Conservation (phyloP, 1,140 invertebrate genomes). For the Habropoda laboriosa region DNA sequence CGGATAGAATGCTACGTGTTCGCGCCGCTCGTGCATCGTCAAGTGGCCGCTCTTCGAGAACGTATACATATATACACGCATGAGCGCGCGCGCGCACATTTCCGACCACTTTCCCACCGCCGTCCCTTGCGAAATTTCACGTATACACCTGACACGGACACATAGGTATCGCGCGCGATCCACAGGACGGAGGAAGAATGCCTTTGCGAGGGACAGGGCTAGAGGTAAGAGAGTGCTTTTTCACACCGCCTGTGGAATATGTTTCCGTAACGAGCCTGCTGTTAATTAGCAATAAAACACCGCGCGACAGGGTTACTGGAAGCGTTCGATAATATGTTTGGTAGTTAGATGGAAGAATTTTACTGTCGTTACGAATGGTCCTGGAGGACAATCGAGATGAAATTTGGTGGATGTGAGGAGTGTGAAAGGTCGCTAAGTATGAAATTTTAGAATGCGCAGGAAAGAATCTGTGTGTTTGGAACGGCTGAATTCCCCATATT, state of each 20-base stretch:
- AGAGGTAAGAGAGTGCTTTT: background rate
- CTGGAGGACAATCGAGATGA: too few species aligned
- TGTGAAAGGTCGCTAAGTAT: too few species aligned
- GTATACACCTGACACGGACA: background rate
- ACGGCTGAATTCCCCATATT: too few species aligned
- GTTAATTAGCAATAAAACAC: background rate
- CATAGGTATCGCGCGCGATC: background rate
- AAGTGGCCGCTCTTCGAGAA: slow-evolving; percentile 70
- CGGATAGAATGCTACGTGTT: slow-evolving; percentile 72
- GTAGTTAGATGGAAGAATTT: too few species aligned
- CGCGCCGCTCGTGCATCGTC: slow-evolving; percentile 60
- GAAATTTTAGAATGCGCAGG: too few species aligned
- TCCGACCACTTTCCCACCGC: too few species aligned
- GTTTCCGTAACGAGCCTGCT: background rate
- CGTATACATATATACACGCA: slow-evolving; percentile 47
- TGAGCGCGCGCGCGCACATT: background rate
- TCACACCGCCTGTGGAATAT: background rate
- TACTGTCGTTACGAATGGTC: too few species aligned
- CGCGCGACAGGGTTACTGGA: background rate
- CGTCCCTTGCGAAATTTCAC: too few species aligned
- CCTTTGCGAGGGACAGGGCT: background rate
- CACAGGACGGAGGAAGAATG: background rate
- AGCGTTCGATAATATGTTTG: background rate
- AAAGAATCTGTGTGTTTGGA: too few species aligned
- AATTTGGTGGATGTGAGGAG: too few species aligned